phyloP scores from a whole-genome alignment of 1,140 invertebrate genomes.

The Zeugodacus cucurbitae region DNA sequence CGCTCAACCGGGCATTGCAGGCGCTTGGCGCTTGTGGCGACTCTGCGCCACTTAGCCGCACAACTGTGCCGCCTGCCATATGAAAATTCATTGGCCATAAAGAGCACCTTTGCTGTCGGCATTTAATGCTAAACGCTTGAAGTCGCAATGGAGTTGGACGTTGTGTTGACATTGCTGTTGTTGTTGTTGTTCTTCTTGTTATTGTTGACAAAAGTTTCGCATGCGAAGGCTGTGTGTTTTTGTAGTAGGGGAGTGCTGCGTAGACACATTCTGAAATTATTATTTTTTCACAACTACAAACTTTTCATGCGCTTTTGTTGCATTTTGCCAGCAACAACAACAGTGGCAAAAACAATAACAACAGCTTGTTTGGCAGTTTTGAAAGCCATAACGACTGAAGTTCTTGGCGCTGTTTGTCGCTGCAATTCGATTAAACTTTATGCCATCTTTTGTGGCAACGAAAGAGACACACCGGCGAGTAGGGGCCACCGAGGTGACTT shows the following conservation, averaged over 20 bases:
- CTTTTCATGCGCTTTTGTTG: background rate
- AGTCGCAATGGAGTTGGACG: background rate
- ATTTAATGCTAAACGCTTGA: constrained; percentile 2
- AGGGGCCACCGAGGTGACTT: background rate
- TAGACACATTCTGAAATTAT: background rate
- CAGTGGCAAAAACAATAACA: background rate
- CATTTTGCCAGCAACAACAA: background rate
- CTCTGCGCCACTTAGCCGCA: background rate
- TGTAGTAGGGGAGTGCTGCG: background rate
- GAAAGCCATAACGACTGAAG: constrained; percentile 30
- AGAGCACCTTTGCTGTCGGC: constrained; percentile 9
- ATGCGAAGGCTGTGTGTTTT: no score
- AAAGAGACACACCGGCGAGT: no score
- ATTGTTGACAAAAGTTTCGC: background rate
- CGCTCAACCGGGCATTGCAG: background rate
- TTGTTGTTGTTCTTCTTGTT: background rate
- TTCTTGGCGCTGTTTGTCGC: background rate
- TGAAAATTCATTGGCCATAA: constrained; percentile 33
- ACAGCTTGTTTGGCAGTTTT: background rate
- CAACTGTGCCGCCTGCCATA: background rate
- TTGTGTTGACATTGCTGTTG: background rate
- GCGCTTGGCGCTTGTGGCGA: background rate
- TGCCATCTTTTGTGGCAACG: background rate
- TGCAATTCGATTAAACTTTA: constrained; percentile 29
- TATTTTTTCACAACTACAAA: background rate